phyloP scores from a whole-genome alignment of 2,113 vertebrate genomes.

The Sprattus sprattus region DNA sequence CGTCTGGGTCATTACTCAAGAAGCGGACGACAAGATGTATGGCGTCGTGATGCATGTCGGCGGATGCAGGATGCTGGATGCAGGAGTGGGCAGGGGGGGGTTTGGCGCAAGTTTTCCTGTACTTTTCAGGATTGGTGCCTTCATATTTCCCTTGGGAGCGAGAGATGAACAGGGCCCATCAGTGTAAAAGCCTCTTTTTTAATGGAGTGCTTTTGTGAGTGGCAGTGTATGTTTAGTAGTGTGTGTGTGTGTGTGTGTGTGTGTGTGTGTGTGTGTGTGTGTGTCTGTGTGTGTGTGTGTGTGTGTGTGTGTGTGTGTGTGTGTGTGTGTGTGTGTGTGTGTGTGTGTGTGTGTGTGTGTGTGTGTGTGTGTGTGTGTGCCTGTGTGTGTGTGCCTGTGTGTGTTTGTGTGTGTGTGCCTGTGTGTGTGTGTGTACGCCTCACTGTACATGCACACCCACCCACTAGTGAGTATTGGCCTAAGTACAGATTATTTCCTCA shows the following conservation, averaged over 20 bases:
- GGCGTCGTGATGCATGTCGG: conserved; percentile 35
- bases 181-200: neutral
- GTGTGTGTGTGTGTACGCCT: neutral
- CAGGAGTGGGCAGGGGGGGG: too few species aligned
- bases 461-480: neutral
- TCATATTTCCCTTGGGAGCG: neutral
- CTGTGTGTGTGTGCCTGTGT: too few species aligned
- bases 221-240: conserved; percentile 6
- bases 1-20: conserved; percentile 45
- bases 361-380: neutral
- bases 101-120: neutral
- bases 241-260: neutral
- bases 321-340: conserved; percentile 3
- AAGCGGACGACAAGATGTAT: conserved; percentile 32
- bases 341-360: neutral
- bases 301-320: neutral
- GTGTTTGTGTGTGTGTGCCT: too few species aligned
- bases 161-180: neutral
- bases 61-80: neutral
- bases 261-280: conserved; percentile 6
- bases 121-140: neutral
- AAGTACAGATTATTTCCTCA: neutral
- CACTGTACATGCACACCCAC: neutral
- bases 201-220: conserved; percentile 1
- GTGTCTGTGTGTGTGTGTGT: neutral